Percentiles rank a stretch among this genome's conserved stretches.
Evolutionary conservation across 1,140 invertebrate genomes (phyloP).

Genomic region (Cataglyphis hispanica): DNA sequence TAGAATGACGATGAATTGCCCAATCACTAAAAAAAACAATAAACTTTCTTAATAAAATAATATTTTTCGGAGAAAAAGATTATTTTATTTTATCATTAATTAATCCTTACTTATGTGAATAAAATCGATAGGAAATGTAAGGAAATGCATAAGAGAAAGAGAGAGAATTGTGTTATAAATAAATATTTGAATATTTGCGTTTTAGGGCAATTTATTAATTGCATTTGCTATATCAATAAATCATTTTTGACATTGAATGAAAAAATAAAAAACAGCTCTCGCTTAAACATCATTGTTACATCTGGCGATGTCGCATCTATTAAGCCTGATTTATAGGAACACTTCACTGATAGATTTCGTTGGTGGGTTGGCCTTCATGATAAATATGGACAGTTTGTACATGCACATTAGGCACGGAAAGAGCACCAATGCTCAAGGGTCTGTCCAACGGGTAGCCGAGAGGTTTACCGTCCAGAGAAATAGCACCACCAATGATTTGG

Average conservation of each 20-base stretch:
- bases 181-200: conserved; percentile 37
- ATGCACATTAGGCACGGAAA: conserved; percentile 84
- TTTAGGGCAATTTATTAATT: conserved; percentile 75
- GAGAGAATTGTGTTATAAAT: not conserved
- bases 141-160: not conserved
- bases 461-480: conserved; percentile 83
- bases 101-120: not conserved
- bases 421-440: conserved; percentile 80
- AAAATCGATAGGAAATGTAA: not conserved
- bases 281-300: not conserved
- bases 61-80: not conserved
- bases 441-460: conserved; percentile 87
- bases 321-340: conserved; percentile 44
- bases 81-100: conserved; percentile 5
- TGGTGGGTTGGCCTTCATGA: conserved; percentile 80
- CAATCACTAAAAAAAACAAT: not conserved
- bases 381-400: conserved; percentile 84
- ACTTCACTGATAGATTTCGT: conserved; percentile 62
- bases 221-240: conserved; percentile 65
- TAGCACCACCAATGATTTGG: conserved; percentile 80
- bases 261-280: conserved; percentile 20
- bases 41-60: conserved; percentile 69
- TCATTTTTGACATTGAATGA: conserved; percentile 46
- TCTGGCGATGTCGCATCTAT: not conserved
- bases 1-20: not conserved